These are phyloP conservation scores for Drosophila truncata DNA, from an alignment of 1,140 invertebrate species.

Conservation along the genomic window DNA sequence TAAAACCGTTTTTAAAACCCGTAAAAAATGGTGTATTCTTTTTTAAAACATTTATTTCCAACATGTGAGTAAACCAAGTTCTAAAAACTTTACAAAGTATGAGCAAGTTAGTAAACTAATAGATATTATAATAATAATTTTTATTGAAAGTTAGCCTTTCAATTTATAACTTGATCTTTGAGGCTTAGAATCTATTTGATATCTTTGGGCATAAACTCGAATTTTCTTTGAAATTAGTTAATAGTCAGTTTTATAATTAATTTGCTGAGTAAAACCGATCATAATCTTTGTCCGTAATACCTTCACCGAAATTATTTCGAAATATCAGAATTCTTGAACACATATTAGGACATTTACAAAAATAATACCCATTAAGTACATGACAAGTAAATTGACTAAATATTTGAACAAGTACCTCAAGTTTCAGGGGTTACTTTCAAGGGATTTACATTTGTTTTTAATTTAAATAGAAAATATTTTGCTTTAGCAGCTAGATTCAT, in stretches of 20 bases:
- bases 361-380: conserved; percentile 29
- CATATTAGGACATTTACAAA: conserved; percentile 1
- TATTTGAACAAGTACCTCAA: not conserved
- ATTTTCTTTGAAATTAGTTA: not conserved
- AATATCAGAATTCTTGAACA: not conserved
- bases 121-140: not conserved
- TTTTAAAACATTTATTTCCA: conserved; percentile 47
- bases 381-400: not conserved
- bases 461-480: not conserved
- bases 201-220: not conserved
- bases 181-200: not conserved
- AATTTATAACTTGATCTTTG: not conserved
- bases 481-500: not conserved
- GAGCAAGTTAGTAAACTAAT: conserved; percentile 2
- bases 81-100: conserved; percentile 4
- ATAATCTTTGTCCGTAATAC: not conserved
- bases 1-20: conserved; percentile 80
- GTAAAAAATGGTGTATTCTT: conserved; percentile 3
- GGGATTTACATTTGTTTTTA: not conserved
- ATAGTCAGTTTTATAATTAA: not conserved
- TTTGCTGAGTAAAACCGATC: not conserved
- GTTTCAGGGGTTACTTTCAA: not conserved
- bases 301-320: not conserved
- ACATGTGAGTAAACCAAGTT: conserved; percentile 28
- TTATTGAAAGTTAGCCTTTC: not conserved